Percentiles rank a stretch among this genome's conserved stretches.
Conservation (phyloP, 2,888 invertebrate species). For the Ochropacha duplaris region DNA sequence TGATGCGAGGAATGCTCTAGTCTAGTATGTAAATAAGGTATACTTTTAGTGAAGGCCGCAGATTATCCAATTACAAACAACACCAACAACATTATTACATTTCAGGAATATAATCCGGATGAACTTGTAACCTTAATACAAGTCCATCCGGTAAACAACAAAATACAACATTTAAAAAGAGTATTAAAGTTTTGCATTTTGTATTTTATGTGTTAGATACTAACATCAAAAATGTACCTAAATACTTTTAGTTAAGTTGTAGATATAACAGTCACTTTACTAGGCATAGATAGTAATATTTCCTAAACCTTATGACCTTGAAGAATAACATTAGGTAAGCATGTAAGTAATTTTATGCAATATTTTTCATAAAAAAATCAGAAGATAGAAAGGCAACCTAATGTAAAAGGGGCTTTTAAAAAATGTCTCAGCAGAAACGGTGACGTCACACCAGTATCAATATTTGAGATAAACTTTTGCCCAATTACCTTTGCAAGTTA, state of each 20-base stretch:
- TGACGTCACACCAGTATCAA: slow-evolving; percentile 59
- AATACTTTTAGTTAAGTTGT: too few relatives aligned
- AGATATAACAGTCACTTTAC: too few relatives aligned
- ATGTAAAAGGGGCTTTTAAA: slow-evolving; percentile 21
- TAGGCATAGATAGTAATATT: too few relatives aligned
- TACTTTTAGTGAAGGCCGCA: neutral
- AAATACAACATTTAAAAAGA: too few relatives aligned
- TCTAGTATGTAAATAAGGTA: neutral
- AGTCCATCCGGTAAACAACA: too few relatives aligned
- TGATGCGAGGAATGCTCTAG: slow-evolving; percentile 17
- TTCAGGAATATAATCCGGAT: neutral
- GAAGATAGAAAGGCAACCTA: neutral
- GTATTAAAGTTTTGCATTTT: too few relatives aligned
- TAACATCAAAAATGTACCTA: too few relatives aligned
- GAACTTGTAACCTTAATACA: neutral
- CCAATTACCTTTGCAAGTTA: slow-evolving; percentile 75
- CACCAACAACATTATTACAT: neutral
- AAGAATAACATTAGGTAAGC: too few relatives aligned
- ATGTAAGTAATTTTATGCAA: too few relatives aligned
- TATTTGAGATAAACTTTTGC: slow-evolving; percentile 72
- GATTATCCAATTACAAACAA: neutral
- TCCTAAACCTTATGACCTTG: too few relatives aligned
- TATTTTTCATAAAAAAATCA: too few relatives aligned
- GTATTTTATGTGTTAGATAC: too few relatives aligned
- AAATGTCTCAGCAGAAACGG: slow-evolving; percentile 27